phyloP scores from a whole-genome alignment of 2,888 invertebrate genomes.

The Ichneumoninae sp. region DNA sequence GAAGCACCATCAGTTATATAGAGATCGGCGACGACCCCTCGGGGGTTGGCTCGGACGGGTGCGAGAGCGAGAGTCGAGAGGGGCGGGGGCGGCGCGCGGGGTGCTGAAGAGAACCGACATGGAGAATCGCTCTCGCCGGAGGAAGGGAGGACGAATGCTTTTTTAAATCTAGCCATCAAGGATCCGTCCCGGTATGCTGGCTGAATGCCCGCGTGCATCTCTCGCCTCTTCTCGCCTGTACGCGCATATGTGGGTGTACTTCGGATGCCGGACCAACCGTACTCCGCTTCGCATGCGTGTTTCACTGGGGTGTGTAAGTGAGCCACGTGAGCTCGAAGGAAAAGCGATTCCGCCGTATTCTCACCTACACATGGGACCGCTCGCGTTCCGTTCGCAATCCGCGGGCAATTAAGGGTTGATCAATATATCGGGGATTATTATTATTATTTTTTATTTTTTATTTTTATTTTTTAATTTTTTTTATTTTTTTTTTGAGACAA shows the following conservation, averaged over 20 bases:
- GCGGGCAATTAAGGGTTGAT: slow-evolving; percentile 36
- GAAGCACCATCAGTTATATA: slow-evolving; percentile 83
- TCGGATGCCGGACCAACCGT: neutral
- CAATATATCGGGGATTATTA: slow-evolving; percentile 15
- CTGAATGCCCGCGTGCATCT: slow-evolving; percentile 74
- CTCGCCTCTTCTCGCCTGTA: slow-evolving; percentile 13
- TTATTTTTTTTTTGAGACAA: neutral
- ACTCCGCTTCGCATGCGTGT: neutral
- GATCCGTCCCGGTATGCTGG: slow-evolving; percentile 77
- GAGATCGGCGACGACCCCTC: slow-evolving; percentile 74
- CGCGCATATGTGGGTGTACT: neutral
- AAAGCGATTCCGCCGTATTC: slow-evolving; percentile 33
- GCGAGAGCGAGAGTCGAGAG: slow-evolving; percentile 63
- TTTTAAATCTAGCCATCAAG: slow-evolving; percentile 80
- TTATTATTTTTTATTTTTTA: slow-evolving; percentile 13
- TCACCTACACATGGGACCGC: neutral
- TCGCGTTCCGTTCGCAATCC: slow-evolving; percentile 26
- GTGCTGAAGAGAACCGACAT: slow-evolving; percentile 56
- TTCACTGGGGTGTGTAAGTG: too few species aligned
- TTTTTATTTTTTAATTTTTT: slow-evolving; percentile 6
- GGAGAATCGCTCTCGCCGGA: slow-evolving; percentile 43
- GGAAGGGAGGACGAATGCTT: slow-evolving; percentile 60
- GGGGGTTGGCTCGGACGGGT: slow-evolving; percentile 39
- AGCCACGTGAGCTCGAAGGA: slow-evolving; percentile 15
- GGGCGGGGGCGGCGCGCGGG: slow-evolving; percentile 36